Evolutionary conservation across 2,888 invertebrate species (phyloP).

Genomic region (Ceraclea dissimilis): DNA sequence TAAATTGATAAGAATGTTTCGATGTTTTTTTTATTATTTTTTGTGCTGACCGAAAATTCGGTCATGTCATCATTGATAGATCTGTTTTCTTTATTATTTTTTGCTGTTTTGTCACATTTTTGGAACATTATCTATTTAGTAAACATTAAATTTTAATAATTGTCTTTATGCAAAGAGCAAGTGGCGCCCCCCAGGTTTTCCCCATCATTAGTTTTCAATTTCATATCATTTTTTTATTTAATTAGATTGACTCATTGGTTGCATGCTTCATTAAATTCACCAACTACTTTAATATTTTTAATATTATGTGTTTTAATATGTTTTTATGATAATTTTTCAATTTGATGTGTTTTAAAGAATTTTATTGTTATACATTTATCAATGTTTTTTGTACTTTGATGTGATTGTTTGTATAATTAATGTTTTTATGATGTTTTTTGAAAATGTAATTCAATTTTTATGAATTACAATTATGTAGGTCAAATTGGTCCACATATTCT

Average conservation of each 20-base stretch:
- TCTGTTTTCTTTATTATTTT: neutral
- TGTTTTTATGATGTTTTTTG: neutral
- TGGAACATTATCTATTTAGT: neutral
- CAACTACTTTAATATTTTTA: neutral
- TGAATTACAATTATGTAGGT: neutral
- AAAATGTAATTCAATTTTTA: neutral
- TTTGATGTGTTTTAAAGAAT: conserved; percentile 2
- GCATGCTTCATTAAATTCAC: neutral
- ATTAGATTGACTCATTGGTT: neutral
- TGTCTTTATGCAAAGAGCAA: conserved; percentile 10
- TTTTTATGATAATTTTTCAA: neutral
- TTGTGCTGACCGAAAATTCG: no score
- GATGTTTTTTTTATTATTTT: conserved; percentile 1
- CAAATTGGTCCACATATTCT: no score
- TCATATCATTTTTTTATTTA: neutral
- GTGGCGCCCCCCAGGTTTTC: conserved; percentile 42
- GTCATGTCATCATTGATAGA: neutral
- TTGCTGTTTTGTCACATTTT: neutral
- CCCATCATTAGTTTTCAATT: conserved; percentile 30
- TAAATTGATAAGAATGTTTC: conserved; percentile 9
- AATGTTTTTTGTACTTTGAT: neutral
- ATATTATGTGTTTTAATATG: no score
- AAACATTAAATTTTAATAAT: neutral
- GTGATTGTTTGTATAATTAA: neutral
- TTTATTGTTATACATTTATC: neutral